Percentiles rank a stretch among this genome's conserved stretches.
Conservation (phyloP, 2,888 invertebrate genomes). For the Notocelia uddmanniana region DNA sequence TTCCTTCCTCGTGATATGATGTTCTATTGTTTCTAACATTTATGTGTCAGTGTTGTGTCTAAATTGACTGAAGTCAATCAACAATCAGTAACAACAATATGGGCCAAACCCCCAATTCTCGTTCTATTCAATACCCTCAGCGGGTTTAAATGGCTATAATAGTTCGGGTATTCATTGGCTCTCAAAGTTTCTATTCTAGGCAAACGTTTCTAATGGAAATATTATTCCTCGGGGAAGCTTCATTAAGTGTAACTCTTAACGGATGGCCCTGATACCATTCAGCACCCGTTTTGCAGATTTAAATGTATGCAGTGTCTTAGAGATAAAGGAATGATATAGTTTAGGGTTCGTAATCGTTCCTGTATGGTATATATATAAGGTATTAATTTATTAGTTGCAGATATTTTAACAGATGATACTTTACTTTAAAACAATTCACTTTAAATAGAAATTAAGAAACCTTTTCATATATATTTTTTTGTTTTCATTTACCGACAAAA, state of each 20-base stretch:
- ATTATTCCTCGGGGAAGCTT: slow-evolving; percentile 56
- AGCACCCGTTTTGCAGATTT: slow-evolving; percentile 43
- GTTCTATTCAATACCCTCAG: slow-evolving; percentile 31
- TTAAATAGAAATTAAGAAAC: too few relatives aligned
- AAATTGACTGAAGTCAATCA: slow-evolving; percentile 13
- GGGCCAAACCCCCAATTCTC: not conserved
- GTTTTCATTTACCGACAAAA: too few relatives aligned
- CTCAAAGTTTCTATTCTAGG: slow-evolving; percentile 43
- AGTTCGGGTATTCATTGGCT: slow-evolving; percentile 33
- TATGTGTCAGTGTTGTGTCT: not conserved
- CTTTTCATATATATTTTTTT: too few relatives aligned
- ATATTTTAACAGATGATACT: too few relatives aligned
- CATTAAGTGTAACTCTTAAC: slow-evolving; percentile 55
- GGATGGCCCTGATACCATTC: slow-evolving; percentile 53
- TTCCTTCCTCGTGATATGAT: not conserved
- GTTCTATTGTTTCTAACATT: not conserved
- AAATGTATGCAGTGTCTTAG: slow-evolving; percentile 25
- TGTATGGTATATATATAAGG: too few relatives aligned
- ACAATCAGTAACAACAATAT: slow-evolving; percentile 10
- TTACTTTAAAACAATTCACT: too few relatives aligned
- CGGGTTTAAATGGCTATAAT: slow-evolving; percentile 39
- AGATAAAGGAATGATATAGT: not conserved
- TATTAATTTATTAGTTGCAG: too few relatives aligned
- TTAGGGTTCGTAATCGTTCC: not conserved
- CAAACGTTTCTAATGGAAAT: slow-evolving; percentile 59